phyloP scores from a whole-genome alignment of 1,140 invertebrate species.

The Formica exsecta region DNA sequence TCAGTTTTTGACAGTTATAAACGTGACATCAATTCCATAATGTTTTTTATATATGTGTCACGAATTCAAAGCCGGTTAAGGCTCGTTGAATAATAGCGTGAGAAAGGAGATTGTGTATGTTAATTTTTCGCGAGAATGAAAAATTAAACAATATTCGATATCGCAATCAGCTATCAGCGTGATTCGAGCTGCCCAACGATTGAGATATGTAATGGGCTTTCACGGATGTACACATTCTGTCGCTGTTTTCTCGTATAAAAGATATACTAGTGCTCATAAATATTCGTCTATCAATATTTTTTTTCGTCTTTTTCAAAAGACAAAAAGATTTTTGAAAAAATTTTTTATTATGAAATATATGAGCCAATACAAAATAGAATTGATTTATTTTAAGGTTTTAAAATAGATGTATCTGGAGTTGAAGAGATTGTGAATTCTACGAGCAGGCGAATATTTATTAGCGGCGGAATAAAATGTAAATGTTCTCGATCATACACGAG shows the following conservation, averaged over 20 bases:
- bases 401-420: not conserved
- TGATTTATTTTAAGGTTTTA: not conserved
- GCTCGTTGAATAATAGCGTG: not conserved
- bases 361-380: not conserved
- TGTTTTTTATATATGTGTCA: not conserved
- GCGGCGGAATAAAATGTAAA: not conserved
- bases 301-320: not conserved
- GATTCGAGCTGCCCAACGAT: slow-evolving; percentile 80
- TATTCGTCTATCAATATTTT: not conserved
- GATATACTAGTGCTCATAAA: not conserved
- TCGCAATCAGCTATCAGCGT: not conserved
- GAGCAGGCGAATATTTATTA: not conserved
- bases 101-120: not conserved
- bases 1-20: slow-evolving; percentile 44
- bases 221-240: slow-evolving; percentile 22
- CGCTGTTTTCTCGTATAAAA: not conserved
- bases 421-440: not conserved
- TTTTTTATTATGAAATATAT: not conserved
- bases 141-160: slow-evolving; percentile 56
- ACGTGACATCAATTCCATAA: not conserved
- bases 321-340: not conserved
- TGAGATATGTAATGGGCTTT: slow-evolving; percentile 66
- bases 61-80: not conserved
- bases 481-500: not conserved
- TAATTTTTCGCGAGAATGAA: slow-evolving; percentile 25